Percentiles rank a stretch among this genome's conserved stretches.
phyloP scores from a whole-genome alignment of 2,888 invertebrate species.

The Tribolium freemani region DNA sequence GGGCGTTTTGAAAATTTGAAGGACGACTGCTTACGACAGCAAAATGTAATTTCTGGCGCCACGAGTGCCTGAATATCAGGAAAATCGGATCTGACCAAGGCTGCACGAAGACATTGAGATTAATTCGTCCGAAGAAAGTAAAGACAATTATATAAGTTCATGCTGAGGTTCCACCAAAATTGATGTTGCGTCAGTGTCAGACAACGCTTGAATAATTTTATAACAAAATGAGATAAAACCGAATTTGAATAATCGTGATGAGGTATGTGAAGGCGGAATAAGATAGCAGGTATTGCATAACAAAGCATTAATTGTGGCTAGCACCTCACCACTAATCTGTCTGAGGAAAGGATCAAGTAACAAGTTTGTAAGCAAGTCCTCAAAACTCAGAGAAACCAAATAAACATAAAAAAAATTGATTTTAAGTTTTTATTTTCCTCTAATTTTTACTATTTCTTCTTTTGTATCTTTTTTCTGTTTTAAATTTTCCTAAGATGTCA shows the following conservation, averaged over 20 bases:
- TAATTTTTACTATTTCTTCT: too few relatives aligned
- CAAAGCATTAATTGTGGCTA: background rate
- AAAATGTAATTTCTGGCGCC: slow-evolving; percentile 5
- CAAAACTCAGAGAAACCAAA: too few relatives aligned
- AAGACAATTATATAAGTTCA: slow-evolving; percentile 14
- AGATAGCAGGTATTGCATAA: background rate
- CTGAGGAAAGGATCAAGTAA: too few relatives aligned
- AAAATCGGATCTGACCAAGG: slow-evolving; percentile 5
- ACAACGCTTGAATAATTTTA: slow-evolving; percentile 16
- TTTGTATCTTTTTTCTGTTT: too few relatives aligned
- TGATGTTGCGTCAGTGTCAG: slow-evolving; percentile 5
- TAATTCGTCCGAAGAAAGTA: slow-evolving; percentile 11
- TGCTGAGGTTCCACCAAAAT: slow-evolving; percentile 1
- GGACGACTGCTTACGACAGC: slow-evolving; percentile 15
- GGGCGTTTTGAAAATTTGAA: slow-evolving; percentile 32
- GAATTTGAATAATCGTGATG: slow-evolving; percentile 3
- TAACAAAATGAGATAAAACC: slow-evolving; percentile 5
- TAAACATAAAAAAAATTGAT: too few relatives aligned
- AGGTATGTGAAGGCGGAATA: background rate
- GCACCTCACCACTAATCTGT: background rate
- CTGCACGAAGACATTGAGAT: slow-evolving; percentile 27
- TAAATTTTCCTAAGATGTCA: too few relatives aligned
- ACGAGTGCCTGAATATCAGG: background rate
- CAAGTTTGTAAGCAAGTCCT: too few relatives aligned
- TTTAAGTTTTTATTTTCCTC: too few relatives aligned